Evolutionary conservation across 2,113 vertebrate species (phyloP).

Genomic region (Channa argus): DNA sequence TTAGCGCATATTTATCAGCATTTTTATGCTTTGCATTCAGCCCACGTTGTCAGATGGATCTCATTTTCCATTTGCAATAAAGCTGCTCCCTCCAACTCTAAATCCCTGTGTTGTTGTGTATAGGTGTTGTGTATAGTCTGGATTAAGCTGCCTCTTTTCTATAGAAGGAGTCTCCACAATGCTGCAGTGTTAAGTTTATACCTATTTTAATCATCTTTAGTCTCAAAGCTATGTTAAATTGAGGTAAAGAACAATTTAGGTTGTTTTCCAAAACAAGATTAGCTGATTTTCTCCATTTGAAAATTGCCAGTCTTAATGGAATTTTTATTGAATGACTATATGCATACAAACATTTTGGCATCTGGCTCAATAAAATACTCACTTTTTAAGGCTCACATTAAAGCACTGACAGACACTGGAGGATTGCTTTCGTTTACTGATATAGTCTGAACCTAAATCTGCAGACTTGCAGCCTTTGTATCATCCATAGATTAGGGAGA

Average conservation of each 20-base stretch:
- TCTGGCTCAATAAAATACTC: constrained; percentile 17
- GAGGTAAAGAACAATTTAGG: constrained; percentile 31
- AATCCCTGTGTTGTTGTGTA: constrained; percentile 53
- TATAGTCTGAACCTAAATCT: constrained; percentile 1
- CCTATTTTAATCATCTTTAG: constrained; percentile 32
- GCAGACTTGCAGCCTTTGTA: constrained; percentile 12
- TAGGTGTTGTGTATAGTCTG: constrained; percentile 17
- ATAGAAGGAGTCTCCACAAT: constrained; percentile 1
- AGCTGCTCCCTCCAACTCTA: constrained; percentile 31
- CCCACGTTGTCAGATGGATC: constrained; percentile 42
- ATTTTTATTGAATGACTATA: constrained; percentile 39
- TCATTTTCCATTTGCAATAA: constrained; percentile 56
- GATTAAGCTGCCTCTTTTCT: constrained; percentile 43
- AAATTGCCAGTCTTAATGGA: constrained; percentile 42
- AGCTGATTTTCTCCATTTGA: constrained; percentile 31
- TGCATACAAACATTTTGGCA: constrained; percentile 26
- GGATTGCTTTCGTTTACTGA: constrained; percentile 10
- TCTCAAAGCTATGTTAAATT: constrained; percentile 26
- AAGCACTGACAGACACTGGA: constrained; percentile 7
- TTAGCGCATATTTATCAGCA: constrained; percentile 37
- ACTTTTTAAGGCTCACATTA: constrained; percentile 33
- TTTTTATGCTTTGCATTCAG: constrained; percentile 36
- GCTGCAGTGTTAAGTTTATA: constrained; percentile 15
- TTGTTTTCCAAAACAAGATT: constrained; percentile 42
- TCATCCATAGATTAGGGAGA: background rate